These are phyloP conservation scores for Eueremaeus valkanovi DNA, from an alignment of 2,888 invertebrate species.

Conservation along the genomic window DNA sequence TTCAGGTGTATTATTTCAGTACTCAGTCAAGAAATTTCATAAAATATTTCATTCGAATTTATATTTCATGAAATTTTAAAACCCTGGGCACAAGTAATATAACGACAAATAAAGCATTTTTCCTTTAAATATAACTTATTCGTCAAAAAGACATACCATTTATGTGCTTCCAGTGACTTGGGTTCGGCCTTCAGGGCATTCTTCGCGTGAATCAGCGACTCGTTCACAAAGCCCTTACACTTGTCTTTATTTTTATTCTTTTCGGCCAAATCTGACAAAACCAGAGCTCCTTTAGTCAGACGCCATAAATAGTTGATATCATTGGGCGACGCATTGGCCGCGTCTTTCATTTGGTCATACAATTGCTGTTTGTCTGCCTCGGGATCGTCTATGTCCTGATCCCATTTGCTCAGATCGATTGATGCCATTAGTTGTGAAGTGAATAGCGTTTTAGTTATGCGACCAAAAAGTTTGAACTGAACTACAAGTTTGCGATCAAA, in stretches of 20 bases:
- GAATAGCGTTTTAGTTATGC: background rate
- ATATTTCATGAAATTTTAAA: no score
- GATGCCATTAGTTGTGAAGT: background rate
- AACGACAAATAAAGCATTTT: no score
- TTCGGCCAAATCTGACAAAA: slow-evolving; percentile 28
- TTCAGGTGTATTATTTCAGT: no score
- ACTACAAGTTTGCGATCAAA: slow-evolving; percentile 3
- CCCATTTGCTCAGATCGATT: slow-evolving; percentile 12
- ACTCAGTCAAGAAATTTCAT: no score
- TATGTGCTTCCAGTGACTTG: slow-evolving; percentile 32
- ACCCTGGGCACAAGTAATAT: no score
- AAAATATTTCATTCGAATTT: no score
- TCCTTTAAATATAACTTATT: background rate
- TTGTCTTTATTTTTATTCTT: slow-evolving; percentile 29
- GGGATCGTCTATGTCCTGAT: slow-evolving; percentile 31
- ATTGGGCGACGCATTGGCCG: background rate
- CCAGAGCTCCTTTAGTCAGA: slow-evolving; percentile 27
- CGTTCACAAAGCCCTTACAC: slow-evolving; percentile 19
- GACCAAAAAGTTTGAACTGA: background rate
- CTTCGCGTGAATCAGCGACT: slow-evolving; percentile 35
- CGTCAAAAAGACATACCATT: slow-evolving; percentile 34
- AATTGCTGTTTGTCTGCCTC: background rate
- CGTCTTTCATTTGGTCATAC: slow-evolving; percentile 25
- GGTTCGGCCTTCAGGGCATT: slow-evolving; percentile 35
- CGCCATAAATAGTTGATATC: slow-evolving; percentile 27